Conservation (phyloP, 2,888 invertebrate species). For the Azorinus chamasolen region DNA sequence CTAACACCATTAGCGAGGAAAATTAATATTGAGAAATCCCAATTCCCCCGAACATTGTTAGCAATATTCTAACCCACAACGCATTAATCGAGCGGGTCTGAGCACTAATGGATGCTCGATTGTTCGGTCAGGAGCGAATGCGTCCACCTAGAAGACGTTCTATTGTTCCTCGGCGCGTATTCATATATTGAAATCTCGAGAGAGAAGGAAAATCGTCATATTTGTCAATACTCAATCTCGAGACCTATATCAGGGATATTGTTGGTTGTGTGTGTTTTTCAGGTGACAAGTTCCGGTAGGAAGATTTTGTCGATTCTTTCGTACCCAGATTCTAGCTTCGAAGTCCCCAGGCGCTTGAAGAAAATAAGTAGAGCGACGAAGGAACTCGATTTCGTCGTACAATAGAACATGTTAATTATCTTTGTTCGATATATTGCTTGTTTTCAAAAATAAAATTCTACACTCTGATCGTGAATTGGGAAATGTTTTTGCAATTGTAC, state of each 20-base stretch:
- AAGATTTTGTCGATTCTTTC: too few species aligned
- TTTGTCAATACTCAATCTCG: conserved; percentile 2
- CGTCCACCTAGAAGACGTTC: background rate
- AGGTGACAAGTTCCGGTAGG: too few species aligned
- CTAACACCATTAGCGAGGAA: conserved; percentile 40
- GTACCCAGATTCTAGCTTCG: too few species aligned
- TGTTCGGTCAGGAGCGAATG: conserved; percentile 26
- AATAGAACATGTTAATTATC: too few species aligned
- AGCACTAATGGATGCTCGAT: conserved; percentile 50
- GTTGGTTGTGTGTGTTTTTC: too few species aligned
- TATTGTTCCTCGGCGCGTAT: conserved; percentile 11
- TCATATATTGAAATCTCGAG: conserved; percentile 31
- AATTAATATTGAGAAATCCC: conserved; percentile 42
- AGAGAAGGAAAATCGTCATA: conserved; percentile 2
- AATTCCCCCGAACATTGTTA: conserved; percentile 59
- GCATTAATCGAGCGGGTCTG: conserved; percentile 49
- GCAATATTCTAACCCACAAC: conserved; percentile 24
- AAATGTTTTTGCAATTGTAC: too few species aligned
- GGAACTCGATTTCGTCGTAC: too few species aligned
- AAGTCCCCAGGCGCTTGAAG: too few species aligned
- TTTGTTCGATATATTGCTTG: too few species aligned
- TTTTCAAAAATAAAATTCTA: too few species aligned
- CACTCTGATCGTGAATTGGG: too few species aligned
- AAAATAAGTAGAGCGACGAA: too few species aligned
- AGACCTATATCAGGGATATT: background rate